These are phyloP conservation scores for Lithophane leautieri DNA, from an alignment of 2,888 invertebrate species.

Conservation along the genomic window DNA sequence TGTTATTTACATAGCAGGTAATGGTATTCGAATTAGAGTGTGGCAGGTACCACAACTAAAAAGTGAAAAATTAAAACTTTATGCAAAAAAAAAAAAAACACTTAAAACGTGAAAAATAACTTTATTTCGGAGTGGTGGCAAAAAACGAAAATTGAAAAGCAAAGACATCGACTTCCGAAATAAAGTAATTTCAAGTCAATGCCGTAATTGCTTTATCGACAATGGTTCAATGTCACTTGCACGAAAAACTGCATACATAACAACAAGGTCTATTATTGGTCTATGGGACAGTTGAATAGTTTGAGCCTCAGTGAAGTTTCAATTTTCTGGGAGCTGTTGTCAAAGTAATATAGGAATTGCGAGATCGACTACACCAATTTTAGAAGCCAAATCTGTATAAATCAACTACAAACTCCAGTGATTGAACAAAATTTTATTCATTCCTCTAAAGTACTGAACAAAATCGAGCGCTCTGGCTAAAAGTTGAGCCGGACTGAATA, in stretches of 20 bases:
- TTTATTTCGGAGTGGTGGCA: too few relatives aligned
- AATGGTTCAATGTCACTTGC: too few relatives aligned
- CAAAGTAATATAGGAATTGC: not conserved
- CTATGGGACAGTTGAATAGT: not conserved
- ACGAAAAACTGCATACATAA: not conserved
- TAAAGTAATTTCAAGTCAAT: too few relatives aligned
- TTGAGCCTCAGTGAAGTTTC: not conserved
- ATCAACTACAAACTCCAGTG: slow-evolving; percentile 9
- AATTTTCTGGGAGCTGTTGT: not conserved
- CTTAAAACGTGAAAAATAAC: too few relatives aligned
- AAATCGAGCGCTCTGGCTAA: slow-evolving; percentile 4
- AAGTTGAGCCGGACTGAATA: slow-evolving; percentile 30
- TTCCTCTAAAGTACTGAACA: slow-evolving; percentile 39
- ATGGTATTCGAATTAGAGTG: too few relatives aligned
- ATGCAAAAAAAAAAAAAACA: too few relatives aligned
- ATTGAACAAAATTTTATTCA: slow-evolving; percentile 15
- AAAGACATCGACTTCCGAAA: too few relatives aligned
- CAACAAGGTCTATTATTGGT: not conserved
- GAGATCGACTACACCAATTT: not conserved
- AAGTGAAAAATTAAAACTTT: too few relatives aligned
- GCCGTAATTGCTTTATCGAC: not conserved
- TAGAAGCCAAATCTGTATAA: slow-evolving; percentile 2
- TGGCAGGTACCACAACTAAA: too few relatives aligned
- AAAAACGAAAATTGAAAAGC: too few relatives aligned
- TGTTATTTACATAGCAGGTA: too few relatives aligned